Evolutionary conservation across 2,888 invertebrate genomes (phyloP).

Genomic region (Acanthosepion lycidas): DNA sequence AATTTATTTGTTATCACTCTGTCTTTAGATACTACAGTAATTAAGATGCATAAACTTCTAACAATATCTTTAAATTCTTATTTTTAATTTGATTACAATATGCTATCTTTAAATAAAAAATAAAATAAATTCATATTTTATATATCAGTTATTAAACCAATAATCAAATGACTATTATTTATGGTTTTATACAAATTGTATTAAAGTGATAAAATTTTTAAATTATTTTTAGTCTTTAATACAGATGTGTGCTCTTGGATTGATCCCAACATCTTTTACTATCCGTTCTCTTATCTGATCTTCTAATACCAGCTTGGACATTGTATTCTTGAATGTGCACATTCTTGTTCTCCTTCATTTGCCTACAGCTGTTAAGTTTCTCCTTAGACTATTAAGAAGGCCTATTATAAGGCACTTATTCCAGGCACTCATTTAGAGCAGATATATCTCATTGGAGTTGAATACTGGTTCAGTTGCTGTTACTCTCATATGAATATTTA

Average conservation of each 20-base stretch:
- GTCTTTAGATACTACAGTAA: too few relatives aligned
- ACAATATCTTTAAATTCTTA: too few relatives aligned
- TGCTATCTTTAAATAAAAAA: too few relatives aligned
- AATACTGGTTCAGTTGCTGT: background rate
- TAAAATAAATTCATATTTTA: background rate
- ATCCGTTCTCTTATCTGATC: background rate
- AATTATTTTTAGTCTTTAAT: background rate
- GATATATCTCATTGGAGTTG: background rate
- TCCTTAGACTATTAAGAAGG: slow-evolving; percentile 33
- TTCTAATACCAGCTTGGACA: background rate
- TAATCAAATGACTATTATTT: too few relatives aligned
- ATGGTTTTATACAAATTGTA: too few relatives aligned
- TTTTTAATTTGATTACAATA: too few relatives aligned
- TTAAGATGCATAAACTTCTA: too few relatives aligned
- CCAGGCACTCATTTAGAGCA: background rate
- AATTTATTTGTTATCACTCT: too few relatives aligned
- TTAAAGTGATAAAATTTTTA: too few relatives aligned
- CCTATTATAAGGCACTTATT: slow-evolving; percentile 11
- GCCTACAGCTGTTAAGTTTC: background rate
- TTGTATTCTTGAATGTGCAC: background rate
- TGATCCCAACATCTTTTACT: background rate
- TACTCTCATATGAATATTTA: background rate
- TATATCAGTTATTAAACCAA: background rate
- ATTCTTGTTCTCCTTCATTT: background rate
- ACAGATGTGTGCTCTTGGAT: background rate